Base-by-base conservation (phyloP, 2,797 vertebrate genomes). In the Parotocinclus haroldoi region DNA sequence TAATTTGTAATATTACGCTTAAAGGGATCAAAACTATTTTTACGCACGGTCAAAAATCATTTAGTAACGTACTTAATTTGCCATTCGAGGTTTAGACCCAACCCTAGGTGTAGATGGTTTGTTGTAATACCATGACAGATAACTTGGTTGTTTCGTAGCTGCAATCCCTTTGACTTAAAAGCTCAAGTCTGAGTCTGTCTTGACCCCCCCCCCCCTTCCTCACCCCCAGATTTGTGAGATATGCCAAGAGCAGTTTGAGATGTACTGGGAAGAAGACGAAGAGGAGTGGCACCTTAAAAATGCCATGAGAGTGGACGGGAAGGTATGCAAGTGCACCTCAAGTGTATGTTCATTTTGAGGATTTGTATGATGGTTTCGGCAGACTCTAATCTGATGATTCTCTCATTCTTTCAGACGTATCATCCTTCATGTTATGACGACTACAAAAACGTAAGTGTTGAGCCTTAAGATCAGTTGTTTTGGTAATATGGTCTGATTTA, bases 241-340 rank as follows among this genome's bases (percentile, higher is more conserved):
- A 80, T 99, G 97, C 72, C 94, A 96, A 83, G 97, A 99, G 78
- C 88, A 94, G 38, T 99, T 99, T 88, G 96, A 99, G 85, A 96
- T 95, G 54, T 98, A 98, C 72, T 99, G 97, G 97, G 96, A 99
- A 76, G 96, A 99, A 79, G 96, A 99, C 7, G 96, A 99, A 76
- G 97, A 99, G 67, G 97, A 99, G 74, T 99, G 97, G 97, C 97
- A 99, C 76, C 87, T 99, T 70, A 99, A 94, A 84, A 92, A 99
- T 69, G 97, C 97, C 12, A 86, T 99, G 78, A 81, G 93, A 82
- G 95, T 96, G 12, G 96, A 98, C 40, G 95, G 91, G 76, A 97
- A 96, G 94, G 96, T 97, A 72, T 6, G 48, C 19, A 45, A 39
- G 39, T 17, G 42, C 17, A 17, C 36, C n/a, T 54, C n/a, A 7